Evolutionary conservation across 2,797 vertebrate species (phyloP).

Genomic region (Amblyraja radiata): DNA sequence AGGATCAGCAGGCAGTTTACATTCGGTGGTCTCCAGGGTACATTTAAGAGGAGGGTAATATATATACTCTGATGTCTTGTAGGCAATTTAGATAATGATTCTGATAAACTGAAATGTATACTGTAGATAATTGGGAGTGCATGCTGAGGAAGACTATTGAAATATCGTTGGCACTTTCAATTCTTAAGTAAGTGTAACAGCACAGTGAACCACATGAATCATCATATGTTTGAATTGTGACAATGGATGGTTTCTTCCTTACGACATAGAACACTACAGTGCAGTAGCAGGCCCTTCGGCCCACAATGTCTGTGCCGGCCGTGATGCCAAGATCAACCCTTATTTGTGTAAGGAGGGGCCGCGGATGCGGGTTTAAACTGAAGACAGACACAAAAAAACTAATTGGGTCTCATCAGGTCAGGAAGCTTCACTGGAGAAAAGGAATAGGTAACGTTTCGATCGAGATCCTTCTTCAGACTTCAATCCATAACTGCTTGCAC

Average conservation of each 20-base stretch:
- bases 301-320: too few species aligned
- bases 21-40: conserved; percentile 71
- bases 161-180: not conserved
- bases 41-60: conserved; percentile 78
- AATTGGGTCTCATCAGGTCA: too few species aligned
- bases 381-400: too few species aligned
- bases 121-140: conserved; percentile 91
- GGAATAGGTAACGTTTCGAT: too few species aligned
- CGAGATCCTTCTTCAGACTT: too few species aligned
- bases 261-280: too few species aligned
- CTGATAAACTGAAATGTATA: conserved; percentile 90
- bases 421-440: too few species aligned
- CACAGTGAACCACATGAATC: not conserved
- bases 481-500: too few species aligned
- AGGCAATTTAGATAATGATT: conserved; percentile 97
- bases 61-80: conserved; percentile 81
- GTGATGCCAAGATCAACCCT: too few species aligned
- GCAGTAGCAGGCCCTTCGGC: too few species aligned
- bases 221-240: not conserved
- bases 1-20: conserved; percentile 65
- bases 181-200: not conserved
- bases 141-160: conserved; percentile 47
- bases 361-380: too few species aligned
- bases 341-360: too few species aligned
- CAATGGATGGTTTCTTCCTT: not conserved